phyloP scores from a whole-genome alignment of 2,888 invertebrate genomes.

The Cosmia pyralina region DNA sequence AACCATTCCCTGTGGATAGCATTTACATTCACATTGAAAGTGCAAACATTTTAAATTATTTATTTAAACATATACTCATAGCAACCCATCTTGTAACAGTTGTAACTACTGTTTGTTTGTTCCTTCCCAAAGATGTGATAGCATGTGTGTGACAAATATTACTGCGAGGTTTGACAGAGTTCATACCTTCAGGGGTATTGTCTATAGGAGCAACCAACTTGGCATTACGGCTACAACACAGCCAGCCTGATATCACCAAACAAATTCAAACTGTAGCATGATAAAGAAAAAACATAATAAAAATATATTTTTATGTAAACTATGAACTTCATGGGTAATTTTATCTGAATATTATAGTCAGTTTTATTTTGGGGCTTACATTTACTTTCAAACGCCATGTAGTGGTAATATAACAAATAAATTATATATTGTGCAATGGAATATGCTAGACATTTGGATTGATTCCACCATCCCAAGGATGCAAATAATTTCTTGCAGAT shows the following conservation, averaged over 20 bases:
- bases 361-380: background rate
- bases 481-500: background rate
- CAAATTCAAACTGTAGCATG: constrained; percentile 47
- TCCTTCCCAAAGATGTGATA: constrained; percentile 65
- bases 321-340: background rate
- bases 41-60: constrained; percentile 40
- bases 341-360: background rate
- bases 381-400: background rate
- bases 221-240: constrained; percentile 84
- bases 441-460: constrained; percentile 27
- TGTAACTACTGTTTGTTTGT: constrained; percentile 23
- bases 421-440: constrained; percentile 44
- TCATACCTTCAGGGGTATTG: constrained; percentile 78
- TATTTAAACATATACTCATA: constrained; percentile 41
- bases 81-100: constrained; percentile 54
- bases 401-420: constrained; percentile 1
- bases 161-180: constrained; percentile 29
- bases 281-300: background rate
- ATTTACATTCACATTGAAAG: constrained; percentile 41
- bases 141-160: constrained; percentile 65
- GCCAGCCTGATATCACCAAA: constrained; percentile 81
- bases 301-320: background rate
- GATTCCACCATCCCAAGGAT: constrained; percentile 62
- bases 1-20: constrained; percentile 37
- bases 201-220: constrained; percentile 79